Percentiles rank a stretch among this genome's conserved stretches.
phyloP scores from a whole-genome alignment of 2,888 invertebrate species.

The Resseliella maxima region DNA sequence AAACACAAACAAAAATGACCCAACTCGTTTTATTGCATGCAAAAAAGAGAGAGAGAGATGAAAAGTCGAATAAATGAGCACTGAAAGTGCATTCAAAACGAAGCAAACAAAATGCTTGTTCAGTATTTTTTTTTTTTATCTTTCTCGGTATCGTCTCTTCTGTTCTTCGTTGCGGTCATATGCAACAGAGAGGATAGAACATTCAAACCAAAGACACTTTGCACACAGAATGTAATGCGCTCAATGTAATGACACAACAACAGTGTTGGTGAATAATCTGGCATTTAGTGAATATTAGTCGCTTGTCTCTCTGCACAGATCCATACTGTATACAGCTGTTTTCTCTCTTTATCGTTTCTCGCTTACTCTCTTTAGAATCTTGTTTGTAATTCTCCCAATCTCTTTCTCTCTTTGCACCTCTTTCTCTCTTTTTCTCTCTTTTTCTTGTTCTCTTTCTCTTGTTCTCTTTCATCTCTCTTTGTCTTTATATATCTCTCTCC shows the following conservation, averaged over 20 bases:
- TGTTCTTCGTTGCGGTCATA: not conserved
- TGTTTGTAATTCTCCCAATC: not conserved
- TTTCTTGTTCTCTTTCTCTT: not conserved
- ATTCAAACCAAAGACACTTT: conserved; percentile 2
- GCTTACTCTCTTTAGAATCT: too few species aligned
- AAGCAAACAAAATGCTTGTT: conserved; percentile 42
- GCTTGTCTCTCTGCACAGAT: conserved; percentile 8
- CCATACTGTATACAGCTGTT: conserved; percentile 53
- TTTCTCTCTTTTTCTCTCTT: not conserved
- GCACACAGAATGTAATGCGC: not conserved
- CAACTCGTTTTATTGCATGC: conserved; percentile 12
- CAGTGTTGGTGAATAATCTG: conserved; percentile 51
- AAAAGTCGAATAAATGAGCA: not conserved
- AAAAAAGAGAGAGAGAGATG: not conserved
- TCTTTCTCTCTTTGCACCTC: not conserved
- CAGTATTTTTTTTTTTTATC: not conserved
- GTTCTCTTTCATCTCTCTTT: not conserved
- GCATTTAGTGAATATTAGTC: conserved; percentile 29
- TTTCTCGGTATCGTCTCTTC: not conserved
- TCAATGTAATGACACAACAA: not conserved
- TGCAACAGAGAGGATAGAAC: not conserved
- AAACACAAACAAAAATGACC: conserved; percentile 2
- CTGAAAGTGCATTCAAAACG: not conserved
- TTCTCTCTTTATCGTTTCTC: too few species aligned
- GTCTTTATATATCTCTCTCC: too few species aligned